Base-by-base conservation (phyloP, 2,797 vertebrate species). In the Ceryle rudis region DNA sequence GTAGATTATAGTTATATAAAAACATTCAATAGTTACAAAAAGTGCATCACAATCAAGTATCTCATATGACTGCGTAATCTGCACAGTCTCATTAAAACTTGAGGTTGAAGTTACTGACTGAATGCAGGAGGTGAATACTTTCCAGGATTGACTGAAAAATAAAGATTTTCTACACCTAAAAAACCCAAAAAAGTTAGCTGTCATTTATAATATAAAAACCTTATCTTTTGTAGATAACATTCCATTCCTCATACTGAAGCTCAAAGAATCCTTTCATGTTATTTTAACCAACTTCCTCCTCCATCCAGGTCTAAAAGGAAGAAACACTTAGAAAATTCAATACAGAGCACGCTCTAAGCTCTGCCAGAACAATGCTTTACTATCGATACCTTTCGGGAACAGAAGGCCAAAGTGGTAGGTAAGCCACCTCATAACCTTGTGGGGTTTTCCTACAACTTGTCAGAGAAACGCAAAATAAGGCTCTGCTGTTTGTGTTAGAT, bases 201-300 rank as follows among this genome's bases (percentile, higher is more conserved):
- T 78, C 65, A 88, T 47, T 78, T 83, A 54, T 20, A 85, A 74
- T 6, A 25, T 10, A 39, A 23, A 75, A 67, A 94, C 60, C n/a
- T 33, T 62, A 2, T 37, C 42, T 79, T 80, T 77, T 84, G 51
- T 77, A 93, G 58, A 29, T 91, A 96, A 84, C 71, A 49, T 57
- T 58, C n/a, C 77, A 61, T 70, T 90, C 75, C 75, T 80, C 71
- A 81, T 65, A 62, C 44, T 47, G 61, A 78, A 92, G 70, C 90
- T 96, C 88, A 78, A 52, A 91, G 60, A 95, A 83, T 12, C 58
- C 78, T 87, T 92, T 93, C 17, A 39, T 75, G 72, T 65, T 96
- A 75, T 94, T 96, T 96, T 93, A 90, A 84, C 73, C 58, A 91
- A 78, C 55, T 62, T 91, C 83, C 80, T 91, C 87, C 69, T 94